Evolutionary conservation across 1,140 invertebrate species (phyloP).

Genomic region (Trichomalopsis sarcophagae): DNA sequence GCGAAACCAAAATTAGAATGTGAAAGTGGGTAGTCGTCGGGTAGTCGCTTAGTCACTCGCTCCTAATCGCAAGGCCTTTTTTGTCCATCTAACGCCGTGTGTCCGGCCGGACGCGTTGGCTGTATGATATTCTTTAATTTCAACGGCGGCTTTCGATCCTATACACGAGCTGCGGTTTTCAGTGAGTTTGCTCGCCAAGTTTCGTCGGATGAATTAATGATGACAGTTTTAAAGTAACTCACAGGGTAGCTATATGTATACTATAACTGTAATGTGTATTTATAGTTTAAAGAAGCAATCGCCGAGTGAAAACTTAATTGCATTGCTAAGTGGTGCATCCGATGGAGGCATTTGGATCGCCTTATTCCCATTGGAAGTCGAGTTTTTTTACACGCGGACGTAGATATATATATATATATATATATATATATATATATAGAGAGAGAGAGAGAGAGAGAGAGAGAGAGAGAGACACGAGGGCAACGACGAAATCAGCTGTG

Average conservation of each 20-base stretch:
- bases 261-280: too few species aligned
- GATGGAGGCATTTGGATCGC: too few species aligned
- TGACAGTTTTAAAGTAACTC: background rate
- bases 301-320: too few species aligned
- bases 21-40: slow-evolving; percentile 6
- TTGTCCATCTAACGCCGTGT: slow-evolving; percentile 13
- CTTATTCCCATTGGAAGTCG: too few species aligned
- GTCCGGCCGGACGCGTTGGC: background rate
- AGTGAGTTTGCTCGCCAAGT: background rate
- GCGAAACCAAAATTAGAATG: slow-evolving; percentile 40
- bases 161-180: background rate
- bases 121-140: background rate
- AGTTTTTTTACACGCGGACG: too few species aligned
- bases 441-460: too few species aligned
- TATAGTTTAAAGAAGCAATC: too few species aligned
- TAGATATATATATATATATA: too few species aligned
- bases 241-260: too few species aligned
- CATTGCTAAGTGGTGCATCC: too few species aligned
- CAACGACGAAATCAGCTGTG: slow-evolving; percentile 56
- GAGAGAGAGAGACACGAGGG: too few species aligned
- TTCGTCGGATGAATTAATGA: background rate
- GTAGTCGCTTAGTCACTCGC: slow-evolving; percentile 33
- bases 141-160: background rate
- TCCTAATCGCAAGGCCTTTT: slow-evolving; percentile 41
- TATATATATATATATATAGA: too few species aligned